Base-by-base conservation (phyloP, 2,797 vertebrate species). In the Epinephelus coioides region DNA sequence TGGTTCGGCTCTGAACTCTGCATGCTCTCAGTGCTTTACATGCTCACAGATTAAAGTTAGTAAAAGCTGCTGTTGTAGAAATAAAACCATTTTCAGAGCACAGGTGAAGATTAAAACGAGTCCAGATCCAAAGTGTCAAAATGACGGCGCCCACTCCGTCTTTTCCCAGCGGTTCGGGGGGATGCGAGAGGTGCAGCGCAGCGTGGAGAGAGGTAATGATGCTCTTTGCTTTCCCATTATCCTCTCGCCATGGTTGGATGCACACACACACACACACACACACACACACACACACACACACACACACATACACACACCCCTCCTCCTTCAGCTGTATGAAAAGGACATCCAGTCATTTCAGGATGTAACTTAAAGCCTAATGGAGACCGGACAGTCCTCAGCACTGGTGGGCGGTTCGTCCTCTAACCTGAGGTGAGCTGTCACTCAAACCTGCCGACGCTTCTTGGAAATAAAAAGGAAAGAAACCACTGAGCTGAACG, bases 181-280 rank as follows among this genome's bases (percentile, higher is more conserved):
- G 82, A 62, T 49, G 66, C 25, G 44, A 60, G 78, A 54, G 73
- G 81, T 72, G 72, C 81, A 83, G 61, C 55, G 76, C 60, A 61
- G 87, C 79, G 9, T 88, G 89, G 78, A 84, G 85, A 83, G 91
- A 89, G 91, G 89, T 95, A 95, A 96, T 95, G 92, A 95, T 91
- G 91, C 92, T 94, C 86, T 94, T 91, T 88, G 91, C 85, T 94
- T 93, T 94, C 88, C 92, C 94, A 95, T 95, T 95, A 95, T 90
- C 90, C 67, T 84, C 86, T 89, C 71, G 53, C 79, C 89, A 91
- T 55, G 91, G 86, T 62, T 92, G 92, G 85, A 76, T 76, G 91
- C 86, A 89, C 92, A 60, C 78, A 34, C 34, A 34, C 34, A 34
- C 34, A 34, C 34, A 34, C 34, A 34, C 34, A 34, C 34, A 34